These are phyloP conservation scores for Hemaris fuciformis DNA, from an alignment of 2,888 invertebrate species.

Conservation along the genomic window DNA sequence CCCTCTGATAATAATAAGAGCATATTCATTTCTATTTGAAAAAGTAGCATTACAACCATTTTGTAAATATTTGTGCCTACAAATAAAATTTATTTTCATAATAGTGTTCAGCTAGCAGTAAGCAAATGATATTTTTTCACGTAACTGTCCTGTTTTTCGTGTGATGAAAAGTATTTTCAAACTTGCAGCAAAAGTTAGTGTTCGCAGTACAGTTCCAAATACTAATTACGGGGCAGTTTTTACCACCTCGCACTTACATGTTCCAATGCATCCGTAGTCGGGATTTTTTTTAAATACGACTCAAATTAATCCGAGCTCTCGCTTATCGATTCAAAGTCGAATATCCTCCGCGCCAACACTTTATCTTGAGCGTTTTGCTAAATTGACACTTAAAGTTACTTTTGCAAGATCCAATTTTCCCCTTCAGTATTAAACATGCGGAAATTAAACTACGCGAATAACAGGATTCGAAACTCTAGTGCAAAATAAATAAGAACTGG, in stretches of 20 bases:
- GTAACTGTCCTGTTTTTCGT: background rate
- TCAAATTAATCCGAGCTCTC: conserved; percentile 48
- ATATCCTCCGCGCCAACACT: conserved; percentile 37
- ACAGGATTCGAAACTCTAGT: conserved; percentile 48
- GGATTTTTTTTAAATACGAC: conserved; percentile 46
- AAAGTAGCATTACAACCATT: too few relatives aligned
- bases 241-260: conserved; percentile 59
- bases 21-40: too few relatives aligned
- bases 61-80: too few relatives aligned
- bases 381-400: conserved; percentile 48
- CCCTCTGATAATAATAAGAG: too few relatives aligned
- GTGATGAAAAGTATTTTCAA: background rate
- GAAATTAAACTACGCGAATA: conserved; percentile 41
- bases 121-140: background rate
- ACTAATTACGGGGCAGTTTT: conserved; percentile 73
- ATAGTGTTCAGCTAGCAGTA: too few relatives aligned
- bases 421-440: conserved; percentile 31
- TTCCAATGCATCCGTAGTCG: conserved; percentile 48
- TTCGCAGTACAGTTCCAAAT: conserved; percentile 65
- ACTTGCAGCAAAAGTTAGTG: conserved; percentile 33
- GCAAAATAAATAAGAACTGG: conserved; percentile 32
- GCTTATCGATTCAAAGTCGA: conserved; percentile 45
- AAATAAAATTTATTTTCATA: too few relatives aligned
- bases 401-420: conserved; percentile 47
- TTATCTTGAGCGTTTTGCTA: conserved; percentile 30